Base-by-base conservation (phyloP, 2,797 vertebrate species). In the Trematocara caparti region DNA sequence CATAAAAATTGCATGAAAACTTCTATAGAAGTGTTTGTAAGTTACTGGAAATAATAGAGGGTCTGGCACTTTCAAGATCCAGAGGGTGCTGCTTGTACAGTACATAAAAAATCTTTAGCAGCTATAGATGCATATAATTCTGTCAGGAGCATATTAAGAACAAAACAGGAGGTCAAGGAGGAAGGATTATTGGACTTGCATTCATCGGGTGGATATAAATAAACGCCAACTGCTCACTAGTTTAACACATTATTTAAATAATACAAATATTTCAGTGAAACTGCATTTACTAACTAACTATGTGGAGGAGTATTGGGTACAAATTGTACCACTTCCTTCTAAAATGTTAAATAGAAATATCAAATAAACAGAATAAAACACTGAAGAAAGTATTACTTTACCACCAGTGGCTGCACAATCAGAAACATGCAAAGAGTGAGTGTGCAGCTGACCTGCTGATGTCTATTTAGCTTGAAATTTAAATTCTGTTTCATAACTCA, bases 381-480 rank as follows among this genome's bases (percentile, higher is more conserved):
- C 21, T 11, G 21, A 51, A 55, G 14, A 43, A 24, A 43, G 11
- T 64, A 45, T 59, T 77, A 53, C 40, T 75, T 40, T 30, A 32
- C 24, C 1, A 40, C 24, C 12, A 36, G 4, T 62, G 50, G 47
- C 40, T 49, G 19, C 50, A 55, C 32, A 50, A 75, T 73, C 78
- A 79, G 76, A 73, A n/a, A n/a, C 72, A 74, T 74, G 64, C 72
- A 87, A 75, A 53, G 48, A 45, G 17, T 76, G 17, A 57, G 76
- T 80, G 73, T 79, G 50, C 82, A 79, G 66, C 59, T 66, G 62
- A 82, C 72, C 55, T 48, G 45, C 30, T 51, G 62, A 81, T 79
- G 73, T 84, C 79, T 78, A 27, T 84, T 79, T 80, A 43, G 43
- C 49, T 82, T 79, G 64, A 71, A 86, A 83, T 86, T 73, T 53